Evolutionary conservation across 2,888 invertebrate genomes (phyloP).

Genomic region (Tromatobia lineatoria): DNA sequence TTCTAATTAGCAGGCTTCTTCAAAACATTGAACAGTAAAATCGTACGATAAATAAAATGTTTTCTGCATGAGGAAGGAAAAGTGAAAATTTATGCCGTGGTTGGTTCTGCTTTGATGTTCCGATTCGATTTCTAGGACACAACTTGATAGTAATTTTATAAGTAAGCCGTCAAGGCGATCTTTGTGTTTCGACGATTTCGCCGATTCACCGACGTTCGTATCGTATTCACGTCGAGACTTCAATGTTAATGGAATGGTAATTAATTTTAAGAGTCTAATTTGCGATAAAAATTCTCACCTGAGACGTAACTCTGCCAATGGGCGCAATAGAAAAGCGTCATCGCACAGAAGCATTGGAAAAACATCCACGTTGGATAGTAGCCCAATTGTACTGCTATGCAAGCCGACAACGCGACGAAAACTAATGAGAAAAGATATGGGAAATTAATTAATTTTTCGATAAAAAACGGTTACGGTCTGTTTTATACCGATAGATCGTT

Average conservation of each 20-base stretch:
- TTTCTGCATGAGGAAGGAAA: no score
- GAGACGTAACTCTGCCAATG: conserved; percentile 99
- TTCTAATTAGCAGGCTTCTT: no score
- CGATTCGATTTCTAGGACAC: neutral
- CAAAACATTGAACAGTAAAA: neutral
- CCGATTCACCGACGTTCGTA: neutral
- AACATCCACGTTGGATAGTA: conserved; percentile 97
- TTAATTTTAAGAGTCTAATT: conserved; percentile 25
- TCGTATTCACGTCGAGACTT: neutral
- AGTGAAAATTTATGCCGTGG: no score
- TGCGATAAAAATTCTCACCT: conserved; percentile 85
- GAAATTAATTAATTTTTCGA: neutral
- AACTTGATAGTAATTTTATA: neutral
- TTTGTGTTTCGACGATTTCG: neutral
- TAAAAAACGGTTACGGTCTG: neutral
- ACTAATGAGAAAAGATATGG: conserved; percentile 86
- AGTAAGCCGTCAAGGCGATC: no score
- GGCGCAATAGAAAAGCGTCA: conserved; percentile 98
- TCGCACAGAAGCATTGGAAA: conserved; percentile 97
- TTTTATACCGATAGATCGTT: neutral
- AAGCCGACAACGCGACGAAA: conserved; percentile 98
- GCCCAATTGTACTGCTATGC: conserved; percentile 97
- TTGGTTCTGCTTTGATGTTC: neutral
- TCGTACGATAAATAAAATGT: no score
- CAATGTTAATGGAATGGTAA: conserved; percentile 12